Evolutionary conservation across 2,113 vertebrate species (phyloP), one percentile per base, ranked within the genome.

Genomic region (Halcyon senegalensis): DNA sequence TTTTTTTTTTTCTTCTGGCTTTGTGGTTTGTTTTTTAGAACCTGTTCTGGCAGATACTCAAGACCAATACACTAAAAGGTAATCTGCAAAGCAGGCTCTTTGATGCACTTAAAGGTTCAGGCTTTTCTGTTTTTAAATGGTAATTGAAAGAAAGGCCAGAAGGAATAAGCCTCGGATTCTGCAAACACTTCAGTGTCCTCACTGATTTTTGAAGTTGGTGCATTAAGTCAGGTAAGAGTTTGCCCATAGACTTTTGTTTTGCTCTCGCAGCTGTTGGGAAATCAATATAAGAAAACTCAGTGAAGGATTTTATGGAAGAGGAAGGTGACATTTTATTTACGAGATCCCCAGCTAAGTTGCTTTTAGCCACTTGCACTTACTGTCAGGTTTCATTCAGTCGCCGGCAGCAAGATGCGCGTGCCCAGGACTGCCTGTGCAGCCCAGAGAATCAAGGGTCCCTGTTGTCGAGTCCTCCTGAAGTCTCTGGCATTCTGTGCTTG

Each of bases 1-100:
- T 89, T 89, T 79, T 60, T 11, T 94, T 13, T 94, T 80, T 96
- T 95, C 13, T 51, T 50, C 18, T 50, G 18, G 8, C 46, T 50
- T 50, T 41, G 11, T 41, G 41, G 11, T 41, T 41, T 94, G 18
- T 93, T 79, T 96, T 95, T 72, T 44, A 97, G 96, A 95, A 41
- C 74, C 94, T 41, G 56, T 14, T 27, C 48, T 3, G 24, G 35
- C 87, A 35, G 85, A 62, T 80, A 64, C 67, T 77, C 84, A 55
- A 87, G 80, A 59, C 33, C 28, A 5, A 18, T 6, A 18, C 48
- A 1, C 37, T 43, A 37, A 15, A 84, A 96, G 97, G 97, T 97
- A 97, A 97, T 69, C 2, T 8, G 48, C 74, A 87, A 82, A 74
- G 33, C 68, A 80, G 59, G 66, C 6, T 72, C 60, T 89, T 59